Evolutionary conservation across 2,888 invertebrate species (phyloP).

Genomic region (Scrobipalpa costella): DNA sequence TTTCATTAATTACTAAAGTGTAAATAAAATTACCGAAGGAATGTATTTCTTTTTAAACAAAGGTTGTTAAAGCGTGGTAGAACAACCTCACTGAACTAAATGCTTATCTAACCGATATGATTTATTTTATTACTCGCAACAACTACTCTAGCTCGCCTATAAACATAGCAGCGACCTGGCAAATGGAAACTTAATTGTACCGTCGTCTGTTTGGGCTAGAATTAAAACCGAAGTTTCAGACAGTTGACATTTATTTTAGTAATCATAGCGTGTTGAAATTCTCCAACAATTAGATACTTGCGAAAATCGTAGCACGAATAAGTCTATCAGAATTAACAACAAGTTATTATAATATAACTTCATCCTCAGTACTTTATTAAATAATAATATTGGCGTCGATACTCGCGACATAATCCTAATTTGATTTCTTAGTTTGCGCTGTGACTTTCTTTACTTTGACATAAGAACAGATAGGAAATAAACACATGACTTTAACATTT

Average conservation of each 20-base stretch:
- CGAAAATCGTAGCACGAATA: background rate
- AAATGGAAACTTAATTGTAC: constrained; percentile 65
- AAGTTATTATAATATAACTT: too few relatives aligned
- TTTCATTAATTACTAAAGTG: too few relatives aligned
- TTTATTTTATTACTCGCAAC: constrained; percentile 56
- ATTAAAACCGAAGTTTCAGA: constrained; percentile 60
- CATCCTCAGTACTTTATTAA: too few relatives aligned
- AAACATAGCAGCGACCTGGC: constrained; percentile 58
- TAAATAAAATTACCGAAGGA: too few relatives aligned
- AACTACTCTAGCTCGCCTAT: constrained; percentile 51
- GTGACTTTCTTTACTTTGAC: too few relatives aligned
- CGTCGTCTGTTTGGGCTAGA: constrained; percentile 38
- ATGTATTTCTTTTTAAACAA: background rate
- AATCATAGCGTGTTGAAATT: background rate
- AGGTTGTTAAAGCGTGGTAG: background rate
- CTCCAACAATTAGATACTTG: background rate
- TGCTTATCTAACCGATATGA: constrained; percentile 59
- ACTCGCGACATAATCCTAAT: too few relatives aligned
- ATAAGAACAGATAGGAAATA: too few relatives aligned
- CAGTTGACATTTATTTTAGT: constrained; percentile 31
- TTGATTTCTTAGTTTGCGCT: too few relatives aligned
- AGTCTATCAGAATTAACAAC: background rate
- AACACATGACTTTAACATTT: too few relatives aligned
- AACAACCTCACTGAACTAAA: constrained; percentile 42
- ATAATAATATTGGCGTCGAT: too few relatives aligned